Evolutionary conservation across 2,797 vertebrate species (phyloP), one percentile per base, ranked within the genome.

Genomic region (Xenops minutus): DNA sequence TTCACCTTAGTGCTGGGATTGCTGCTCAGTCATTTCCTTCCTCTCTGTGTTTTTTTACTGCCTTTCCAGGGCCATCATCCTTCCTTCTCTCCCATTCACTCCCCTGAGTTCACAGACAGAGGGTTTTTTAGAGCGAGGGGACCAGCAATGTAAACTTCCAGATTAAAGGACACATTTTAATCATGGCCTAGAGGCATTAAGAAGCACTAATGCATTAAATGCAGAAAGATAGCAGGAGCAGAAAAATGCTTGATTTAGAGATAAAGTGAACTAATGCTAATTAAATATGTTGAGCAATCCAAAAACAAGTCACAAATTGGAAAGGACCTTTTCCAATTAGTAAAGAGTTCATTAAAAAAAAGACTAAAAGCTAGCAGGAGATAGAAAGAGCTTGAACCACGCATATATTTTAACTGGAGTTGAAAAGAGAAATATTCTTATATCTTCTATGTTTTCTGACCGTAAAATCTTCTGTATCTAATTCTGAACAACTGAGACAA

Each of bases 261-360:
- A 96, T 94, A 85, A 97, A 95, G 46, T 77, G 68, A 81, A 80
- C 94, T 95, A 95, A 96, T 92, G 63, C 49, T 97, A 95, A 97
- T 96, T 94, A 67, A 26, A 92, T 96, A 80, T 96, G 78, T 82
- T 94, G 55, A 95, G 85, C 87, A 95, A 78, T 76, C 69, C 72
- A 96, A 74, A 93, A 91, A 59, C 63, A 52, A 66, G 49, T 94
- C 85, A 89, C 73, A 88, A 75, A 93, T 69, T 93, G 69, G 55
- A 96, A 94, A 46, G 55, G 58, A 68, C 78, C 75, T 93, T 89
- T 85, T 85, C 85, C 84, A 64, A 92, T 93, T 94, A 93, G 27
- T 68, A 82, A 67, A 67, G 55, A 89, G 82, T 94, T 95, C 59
- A 94, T 52, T 92, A 93, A 93, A 96, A 83, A 83, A 85, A 86